Conservation (phyloP, 2,113 vertebrate species). For the Hippopotamus amphibius region DNA sequence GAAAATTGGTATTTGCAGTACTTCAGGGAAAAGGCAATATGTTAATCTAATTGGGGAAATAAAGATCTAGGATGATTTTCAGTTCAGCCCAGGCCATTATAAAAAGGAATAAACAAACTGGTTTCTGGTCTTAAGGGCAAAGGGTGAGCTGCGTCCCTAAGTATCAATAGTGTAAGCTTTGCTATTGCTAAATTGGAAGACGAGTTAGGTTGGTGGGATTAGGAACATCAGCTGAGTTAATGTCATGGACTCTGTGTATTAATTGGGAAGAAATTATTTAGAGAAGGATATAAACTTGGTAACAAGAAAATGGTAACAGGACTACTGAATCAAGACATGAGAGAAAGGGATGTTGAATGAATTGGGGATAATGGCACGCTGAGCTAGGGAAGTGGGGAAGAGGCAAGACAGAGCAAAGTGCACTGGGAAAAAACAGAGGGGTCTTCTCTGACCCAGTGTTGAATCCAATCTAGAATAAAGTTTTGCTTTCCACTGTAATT, state of each 20-base stretch:
- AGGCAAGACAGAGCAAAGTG: not conserved
- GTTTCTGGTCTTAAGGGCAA: not conserved
- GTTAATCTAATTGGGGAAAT: not conserved
- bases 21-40: not conserved
- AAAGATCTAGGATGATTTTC: not conserved
- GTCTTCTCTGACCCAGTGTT: not conserved
- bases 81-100: not conserved
- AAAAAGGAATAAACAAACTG: not conserved
- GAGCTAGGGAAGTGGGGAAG: not conserved
- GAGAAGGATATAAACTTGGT: not conserved
- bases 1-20: conserved; percentile 17
- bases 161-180: not conserved
- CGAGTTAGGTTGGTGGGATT: not conserved
- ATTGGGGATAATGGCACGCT: not conserved
- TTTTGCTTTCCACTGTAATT: not conserved
- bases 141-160: not conserved
- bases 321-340: not conserved
- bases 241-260: not conserved
- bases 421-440: not conserved
- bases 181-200: not conserved
- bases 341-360: not conserved
- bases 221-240: not conserved
- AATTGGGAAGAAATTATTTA: not conserved
- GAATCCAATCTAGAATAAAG: not conserved
- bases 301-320: not conserved